These are phyloP conservation scores for Yasuhikotakia modesta DNA, from an alignment of 2,797 vertebrate genomes.

Conservation along the genomic window DNA sequence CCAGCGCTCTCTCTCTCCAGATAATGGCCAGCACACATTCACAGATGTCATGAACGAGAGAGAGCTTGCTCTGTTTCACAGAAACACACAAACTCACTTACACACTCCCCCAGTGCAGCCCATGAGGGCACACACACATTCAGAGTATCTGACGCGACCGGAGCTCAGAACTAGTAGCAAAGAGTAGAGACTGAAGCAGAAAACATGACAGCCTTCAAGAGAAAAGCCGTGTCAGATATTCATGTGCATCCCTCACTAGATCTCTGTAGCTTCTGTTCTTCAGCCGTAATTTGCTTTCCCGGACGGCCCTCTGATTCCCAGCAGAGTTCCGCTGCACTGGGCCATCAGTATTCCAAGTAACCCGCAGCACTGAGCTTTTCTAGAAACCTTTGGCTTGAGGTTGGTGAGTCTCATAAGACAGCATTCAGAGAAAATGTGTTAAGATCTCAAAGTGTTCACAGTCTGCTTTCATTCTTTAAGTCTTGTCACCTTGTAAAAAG, in stretches of 20 bases:
- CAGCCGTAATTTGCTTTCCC: constrained; percentile 73
- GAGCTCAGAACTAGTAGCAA: constrained; percentile 48
- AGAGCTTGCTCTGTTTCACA: constrained; percentile 14
- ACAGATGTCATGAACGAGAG: constrained; percentile 17
- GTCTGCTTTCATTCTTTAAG: constrained; percentile 63
- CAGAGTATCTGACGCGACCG: constrained; percentile 45
- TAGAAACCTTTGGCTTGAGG: constrained; percentile 77
- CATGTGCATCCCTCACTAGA: constrained; percentile 68
- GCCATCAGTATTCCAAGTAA: constrained; percentile 80
- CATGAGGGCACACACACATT: neutral
- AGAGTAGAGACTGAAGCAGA: constrained; percentile 40
- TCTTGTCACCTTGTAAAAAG: constrained; percentile 65
- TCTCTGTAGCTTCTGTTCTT: constrained; percentile 37
- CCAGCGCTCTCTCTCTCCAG: constrained; percentile 44
- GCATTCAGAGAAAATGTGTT: constrained; percentile 78
- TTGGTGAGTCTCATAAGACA: constrained; percentile 73
- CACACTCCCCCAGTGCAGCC: no score
- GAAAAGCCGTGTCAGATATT: constrained; percentile 60
- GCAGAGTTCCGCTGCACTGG: constrained; percentile 74
- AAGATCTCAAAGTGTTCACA: constrained; percentile 77
- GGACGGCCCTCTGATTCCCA: constrained; percentile 70
- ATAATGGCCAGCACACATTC: constrained; percentile 23
- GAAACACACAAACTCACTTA: constrained; percentile 40
- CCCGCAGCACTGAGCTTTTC: no score
- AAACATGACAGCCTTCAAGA: constrained; percentile 54